Evolutionary conservation across 2,888 invertebrate genomes (phyloP).

Genomic region (Agonopterix subpropinquella): DNA sequence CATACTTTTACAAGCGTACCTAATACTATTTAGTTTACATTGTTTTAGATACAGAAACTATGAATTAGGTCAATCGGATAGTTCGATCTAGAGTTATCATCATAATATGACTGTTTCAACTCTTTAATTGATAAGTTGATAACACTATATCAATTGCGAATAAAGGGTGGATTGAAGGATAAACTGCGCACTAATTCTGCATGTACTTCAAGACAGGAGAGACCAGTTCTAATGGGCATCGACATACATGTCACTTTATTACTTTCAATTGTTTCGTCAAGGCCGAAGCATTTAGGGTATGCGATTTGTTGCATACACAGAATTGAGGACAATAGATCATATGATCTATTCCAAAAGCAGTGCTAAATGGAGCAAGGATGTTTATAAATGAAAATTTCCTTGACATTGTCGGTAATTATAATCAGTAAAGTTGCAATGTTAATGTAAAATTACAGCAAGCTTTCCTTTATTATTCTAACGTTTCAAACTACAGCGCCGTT

Average conservation of each 20-base stretch:
- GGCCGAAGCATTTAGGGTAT: conserved; percentile 51
- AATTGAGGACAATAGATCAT: conserved; percentile 28
- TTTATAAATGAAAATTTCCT: not conserved
- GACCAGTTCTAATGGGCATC: not conserved
- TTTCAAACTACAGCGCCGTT: conserved; percentile 18
- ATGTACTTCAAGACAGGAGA: not conserved
- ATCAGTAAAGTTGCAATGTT: no score
- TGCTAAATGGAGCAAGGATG: conserved; percentile 7
- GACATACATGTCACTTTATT: conserved; percentile 33
- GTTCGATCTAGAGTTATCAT: no score
- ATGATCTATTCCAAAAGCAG: not conserved
- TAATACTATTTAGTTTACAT: not conserved
- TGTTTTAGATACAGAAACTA: not conserved
- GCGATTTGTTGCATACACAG: conserved; percentile 40
- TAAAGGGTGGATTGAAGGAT: no score
- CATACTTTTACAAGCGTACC: not conserved
- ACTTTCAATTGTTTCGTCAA: conserved; percentile 58
- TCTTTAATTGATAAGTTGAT: no score
- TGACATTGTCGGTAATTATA: not conserved
- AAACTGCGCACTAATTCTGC: not conserved
- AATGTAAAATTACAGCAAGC: no score
- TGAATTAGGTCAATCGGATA: not conserved
- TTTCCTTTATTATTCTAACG: no score
- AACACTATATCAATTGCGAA: no score
- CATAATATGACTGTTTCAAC: no score